A percentile compares a stretch with the other conserved stretches of the same genome.
Evolutionary conservation across 2,113 vertebrate species (phyloP).

Genomic region (Macrotus californicus): DNA sequence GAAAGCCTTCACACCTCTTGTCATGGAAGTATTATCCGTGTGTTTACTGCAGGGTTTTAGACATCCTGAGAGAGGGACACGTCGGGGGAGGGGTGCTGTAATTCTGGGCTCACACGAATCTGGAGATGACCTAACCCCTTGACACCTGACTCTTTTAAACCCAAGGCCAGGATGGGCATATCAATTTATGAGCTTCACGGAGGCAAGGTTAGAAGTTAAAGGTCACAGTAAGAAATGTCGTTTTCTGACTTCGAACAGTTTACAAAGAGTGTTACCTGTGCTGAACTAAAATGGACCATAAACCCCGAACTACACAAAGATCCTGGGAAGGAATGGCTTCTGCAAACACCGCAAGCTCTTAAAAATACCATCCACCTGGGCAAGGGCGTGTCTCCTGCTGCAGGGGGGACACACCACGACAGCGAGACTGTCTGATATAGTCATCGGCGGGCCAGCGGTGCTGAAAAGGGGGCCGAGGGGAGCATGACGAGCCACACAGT

Average conservation of each 20-base stretch:
- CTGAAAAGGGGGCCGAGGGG: neutral
- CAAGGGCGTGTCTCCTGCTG: fast-evolving
- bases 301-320: neutral
- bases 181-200: neutral
- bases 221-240: neutral
- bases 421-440: fast-evolving
- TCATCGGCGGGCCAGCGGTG: fast-evolving
- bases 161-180: neutral
- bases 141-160: neutral
- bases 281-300: neutral
- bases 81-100: fast-evolving
- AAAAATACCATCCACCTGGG: neutral
- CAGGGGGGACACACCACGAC: fast-evolving
- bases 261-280: neutral
- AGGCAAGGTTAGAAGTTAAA: neutral
- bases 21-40: neutral
- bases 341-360: neutral
- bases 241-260: neutral
- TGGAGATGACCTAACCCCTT: fast-evolving
- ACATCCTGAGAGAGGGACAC: fast-evolving
- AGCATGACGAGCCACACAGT: fast-evolving
- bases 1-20: neutral
- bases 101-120: neutral
- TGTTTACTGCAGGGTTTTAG: fast-evolving
- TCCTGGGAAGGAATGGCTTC: neutral